phyloP scores from a whole-genome alignment of 2,888 invertebrate species.

The Brenthis ino region DNA sequence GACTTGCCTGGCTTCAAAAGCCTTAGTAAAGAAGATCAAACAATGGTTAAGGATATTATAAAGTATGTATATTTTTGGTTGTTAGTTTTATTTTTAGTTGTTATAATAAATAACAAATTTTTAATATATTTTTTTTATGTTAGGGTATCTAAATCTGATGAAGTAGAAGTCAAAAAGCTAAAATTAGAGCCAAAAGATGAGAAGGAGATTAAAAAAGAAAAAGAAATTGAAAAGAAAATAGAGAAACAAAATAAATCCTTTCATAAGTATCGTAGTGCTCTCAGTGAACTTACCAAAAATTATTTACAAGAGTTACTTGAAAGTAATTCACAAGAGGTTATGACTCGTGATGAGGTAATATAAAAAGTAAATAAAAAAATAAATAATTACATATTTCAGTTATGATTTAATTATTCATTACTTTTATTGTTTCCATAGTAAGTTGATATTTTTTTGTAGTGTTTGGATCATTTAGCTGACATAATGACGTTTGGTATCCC shows the following conservation, averaged over 20 bases:
- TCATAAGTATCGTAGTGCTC: slow-evolving; percentile 60
- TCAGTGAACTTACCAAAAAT: slow-evolving; percentile 80
- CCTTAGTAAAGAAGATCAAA: slow-evolving; percentile 88
- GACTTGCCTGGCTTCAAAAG: slow-evolving; percentile 88
- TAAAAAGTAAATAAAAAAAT: neutral
- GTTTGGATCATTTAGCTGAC: slow-evolving; percentile 90
- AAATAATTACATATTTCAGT: neutral
- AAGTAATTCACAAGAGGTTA: slow-evolving; percentile 86
- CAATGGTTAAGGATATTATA: slow-evolving; percentile 83
- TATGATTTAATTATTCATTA: neutral
- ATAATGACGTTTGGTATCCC: slow-evolving; percentile 94
- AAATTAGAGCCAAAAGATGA: slow-evolving; percentile 84
- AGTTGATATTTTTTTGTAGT: slow-evolving; percentile 65
- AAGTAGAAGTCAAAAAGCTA: slow-evolving; percentile 86
- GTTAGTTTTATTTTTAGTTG: neutral
- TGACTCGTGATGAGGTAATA: slow-evolving; percentile 85
- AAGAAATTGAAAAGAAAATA: slow-evolving; percentile 81
- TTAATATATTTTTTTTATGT: neutral
- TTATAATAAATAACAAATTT: neutral
- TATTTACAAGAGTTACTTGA: slow-evolving; percentile 86
- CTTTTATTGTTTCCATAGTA: neutral
- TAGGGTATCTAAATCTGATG: slow-evolving; percentile 71
- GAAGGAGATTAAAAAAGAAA: slow-evolving; percentile 73
- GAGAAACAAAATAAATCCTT: slow-evolving; percentile 87
- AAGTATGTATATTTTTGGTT: slow-evolving; percentile 77